Base-by-base conservation (phyloP, 2,888 invertebrate genomes). In the Lutraria lutraria region DNA sequence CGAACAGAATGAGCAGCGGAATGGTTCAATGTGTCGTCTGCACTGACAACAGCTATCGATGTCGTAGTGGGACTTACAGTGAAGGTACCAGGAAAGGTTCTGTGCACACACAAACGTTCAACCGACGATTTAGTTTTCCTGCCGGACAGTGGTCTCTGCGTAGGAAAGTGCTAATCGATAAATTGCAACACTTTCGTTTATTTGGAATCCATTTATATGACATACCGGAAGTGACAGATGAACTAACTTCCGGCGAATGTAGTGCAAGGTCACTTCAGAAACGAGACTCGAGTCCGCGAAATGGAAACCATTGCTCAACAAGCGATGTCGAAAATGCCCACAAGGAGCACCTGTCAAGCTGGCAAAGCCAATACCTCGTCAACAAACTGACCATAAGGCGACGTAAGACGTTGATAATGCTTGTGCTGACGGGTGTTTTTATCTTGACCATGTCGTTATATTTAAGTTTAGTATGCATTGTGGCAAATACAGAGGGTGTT, bases 361-460 rank as follows among this genome's bases (percentile, higher is more conserved):
- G 81, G 86, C 81, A 72, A 72, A 82, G 34, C 25, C 53, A 54
- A n/a, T 81, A 76, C 25, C 29, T 83, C 54, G 68, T 53, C 31
- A 53, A 29, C 21, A 60, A 76, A 76, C 53, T 83, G 13, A 68
- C 21, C 29, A 52, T 79, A n/a, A 54, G 87, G 25, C 83, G 87
- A 16, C 53, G 84, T 19, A 90, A 90, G 34, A 88, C 90, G 12
- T 25, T 90, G n/a, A 90, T 90, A 4, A 90, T 90, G 90, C 53
- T 90, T 0, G 54, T 90, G 0, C 43, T 90, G 31, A 86, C 86
- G 19, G 80, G 81, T 19, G 88, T 90, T 25, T 90, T 88, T 52
- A 82, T 86, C 29, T 80, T 90, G n/a, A 90, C 90, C n/a, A 86
- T 88, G 81, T 79, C 84, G 0, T 29, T 86, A 15, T 90, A 90